phyloP scores from a whole-genome alignment of 1,140 invertebrate genomes.

The Littorina saxatilis region DNA sequence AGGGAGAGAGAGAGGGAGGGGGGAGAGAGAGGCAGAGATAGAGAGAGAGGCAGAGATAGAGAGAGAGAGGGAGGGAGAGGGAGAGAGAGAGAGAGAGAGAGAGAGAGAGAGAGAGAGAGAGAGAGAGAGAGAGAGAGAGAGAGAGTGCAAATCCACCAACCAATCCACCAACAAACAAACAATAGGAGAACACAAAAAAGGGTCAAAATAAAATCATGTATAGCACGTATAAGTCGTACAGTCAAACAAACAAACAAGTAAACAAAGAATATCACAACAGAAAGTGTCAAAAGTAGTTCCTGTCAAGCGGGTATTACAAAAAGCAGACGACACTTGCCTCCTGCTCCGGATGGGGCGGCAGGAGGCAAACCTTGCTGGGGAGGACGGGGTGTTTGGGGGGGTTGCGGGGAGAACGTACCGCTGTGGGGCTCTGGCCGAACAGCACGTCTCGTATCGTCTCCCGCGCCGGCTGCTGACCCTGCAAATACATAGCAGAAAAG shows the following conservation, averaged over 20 bases:
- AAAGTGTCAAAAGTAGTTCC: neutral
- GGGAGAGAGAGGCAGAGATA: neutral
- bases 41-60: neutral
- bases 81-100: slow-evolving; percentile 6
- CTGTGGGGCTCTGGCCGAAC: slow-evolving; percentile 32
- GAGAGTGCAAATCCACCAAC: neutral
- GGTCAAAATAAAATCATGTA: too few relatives aligned
- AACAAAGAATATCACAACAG: neutral
- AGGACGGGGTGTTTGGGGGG: neutral
- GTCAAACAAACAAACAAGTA: neutral
- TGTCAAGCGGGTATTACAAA: neutral
- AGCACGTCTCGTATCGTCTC: slow-evolving; percentile 41
- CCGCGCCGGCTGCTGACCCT: slow-evolving; percentile 33
- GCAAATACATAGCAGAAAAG: neutral
- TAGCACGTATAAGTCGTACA: too few relatives aligned
- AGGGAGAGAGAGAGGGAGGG: neutral
- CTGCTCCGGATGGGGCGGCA: neutral
- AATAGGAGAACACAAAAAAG: too few relatives aligned
- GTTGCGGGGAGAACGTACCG: slow-evolving; percentile 17
- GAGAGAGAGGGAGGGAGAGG: neutral
- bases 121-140: neutral
- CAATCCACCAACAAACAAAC: neutral
- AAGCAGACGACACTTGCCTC: slow-evolving; percentile 3
- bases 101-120: slow-evolving; percentile 19
- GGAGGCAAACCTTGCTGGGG: neutral